Conservation (phyloP, 2,888 invertebrate genomes). For the Drosophila infuscata region DNA sequence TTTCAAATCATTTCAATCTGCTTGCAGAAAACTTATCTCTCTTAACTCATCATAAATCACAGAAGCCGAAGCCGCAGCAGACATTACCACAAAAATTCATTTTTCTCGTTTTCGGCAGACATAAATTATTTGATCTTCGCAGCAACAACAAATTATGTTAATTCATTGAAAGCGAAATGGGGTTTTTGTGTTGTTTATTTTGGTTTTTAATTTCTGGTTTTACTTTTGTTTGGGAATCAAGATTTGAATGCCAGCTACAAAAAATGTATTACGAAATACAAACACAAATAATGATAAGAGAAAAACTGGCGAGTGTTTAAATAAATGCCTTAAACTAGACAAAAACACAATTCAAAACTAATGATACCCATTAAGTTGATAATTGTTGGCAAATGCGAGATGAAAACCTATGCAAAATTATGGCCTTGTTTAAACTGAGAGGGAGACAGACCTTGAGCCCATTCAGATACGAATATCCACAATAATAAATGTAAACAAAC, state of each 20-base stretch:
- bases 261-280: slow-evolving; percentile 31
- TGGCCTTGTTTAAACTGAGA: slow-evolving; percentile 27
- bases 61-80: not conserved
- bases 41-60: slow-evolving; percentile 44
- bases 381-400: slow-evolving; percentile 11
- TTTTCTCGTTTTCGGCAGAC: slow-evolving; percentile 39
- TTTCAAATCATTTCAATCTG: slow-evolving; percentile 28
- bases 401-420: slow-evolving; percentile 28
- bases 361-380: slow-evolving; percentile 12
- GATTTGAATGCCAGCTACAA: slow-evolving; percentile 11
- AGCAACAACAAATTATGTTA: slow-evolving; percentile 65
- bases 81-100: slow-evolving; percentile 36
- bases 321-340: slow-evolving; percentile 1
- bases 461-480: slow-evolving; percentile 2
- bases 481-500: slow-evolving; percentile 36
- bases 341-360: slow-evolving; percentile 7
- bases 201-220: slow-evolving; percentile 13
- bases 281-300: slow-evolving; percentile 13
- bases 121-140: slow-evolving; percentile 22
- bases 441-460: slow-evolving; percentile 53
- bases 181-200: slow-evolving; percentile 35
- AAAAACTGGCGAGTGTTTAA: not conserved
- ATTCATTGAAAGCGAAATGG: slow-evolving; percentile 75
- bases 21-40: slow-evolving; percentile 33
- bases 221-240: slow-evolving; percentile 44